These are phyloP conservation scores for Pelmatolapia mariae DNA, from an alignment of 2,113 vertebrate species.

Conservation along the genomic window DNA sequence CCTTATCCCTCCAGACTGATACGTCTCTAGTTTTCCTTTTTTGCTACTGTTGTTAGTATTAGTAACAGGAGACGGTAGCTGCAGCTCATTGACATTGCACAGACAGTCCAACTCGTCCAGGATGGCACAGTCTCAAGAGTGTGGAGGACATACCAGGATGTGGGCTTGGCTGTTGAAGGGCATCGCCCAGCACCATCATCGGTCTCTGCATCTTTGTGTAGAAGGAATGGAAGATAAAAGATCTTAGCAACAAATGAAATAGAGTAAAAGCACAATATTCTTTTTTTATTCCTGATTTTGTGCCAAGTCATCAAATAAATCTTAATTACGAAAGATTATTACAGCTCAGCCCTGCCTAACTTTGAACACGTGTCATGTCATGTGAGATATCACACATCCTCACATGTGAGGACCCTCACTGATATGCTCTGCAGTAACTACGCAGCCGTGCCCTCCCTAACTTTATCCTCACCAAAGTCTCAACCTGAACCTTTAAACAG, in stretches of 20 bases:
- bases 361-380: background rate
- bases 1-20: background rate
- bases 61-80: background rate
- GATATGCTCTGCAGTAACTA: background rate
- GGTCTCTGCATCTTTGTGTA: background rate
- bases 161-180: fast-evolving
- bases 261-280: background rate
- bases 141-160: background rate
- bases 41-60: background rate
- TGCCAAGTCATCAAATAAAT: background rate
- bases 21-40: background rate
- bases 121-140: background rate
- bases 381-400: background rate
- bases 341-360: background rate
- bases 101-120: background rate
- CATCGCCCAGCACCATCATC: background rate
- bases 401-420: background rate
- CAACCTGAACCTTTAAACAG: background rate
- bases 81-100: background rate
- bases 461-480: background rate
- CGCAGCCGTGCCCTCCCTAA: background rate
- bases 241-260: background rate
- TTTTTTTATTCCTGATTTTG: background rate
- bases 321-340: fast-evolving
- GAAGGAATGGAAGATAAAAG: background rate